phyloP scores from a whole-genome alignment of 2,888 invertebrate species.

The Hypselothyrea guttata region DNA sequence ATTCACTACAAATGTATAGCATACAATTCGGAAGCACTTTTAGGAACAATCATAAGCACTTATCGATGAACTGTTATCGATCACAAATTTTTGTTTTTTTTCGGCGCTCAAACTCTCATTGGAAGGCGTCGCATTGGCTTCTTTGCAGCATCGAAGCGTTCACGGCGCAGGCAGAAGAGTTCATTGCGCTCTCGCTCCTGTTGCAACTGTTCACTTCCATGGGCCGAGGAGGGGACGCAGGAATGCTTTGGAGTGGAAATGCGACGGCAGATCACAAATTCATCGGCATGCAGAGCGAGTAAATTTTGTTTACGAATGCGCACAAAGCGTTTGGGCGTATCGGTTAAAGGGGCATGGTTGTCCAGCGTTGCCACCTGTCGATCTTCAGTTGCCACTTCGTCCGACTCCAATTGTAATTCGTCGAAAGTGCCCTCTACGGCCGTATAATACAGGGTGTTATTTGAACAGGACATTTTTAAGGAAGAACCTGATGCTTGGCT shows the following conservation, averaged over 20 bases:
- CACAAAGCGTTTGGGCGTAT: slow-evolving; percentile 44
- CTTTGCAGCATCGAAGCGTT: slow-evolving; percentile 45
- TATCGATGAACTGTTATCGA: slow-evolving; percentile 21
- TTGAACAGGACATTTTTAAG: slow-evolving; percentile 40
- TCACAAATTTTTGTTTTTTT: slow-evolving; percentile 6
- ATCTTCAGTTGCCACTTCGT: background rate
- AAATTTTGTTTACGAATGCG: slow-evolving; percentile 52
- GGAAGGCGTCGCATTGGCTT: slow-evolving; percentile 43
- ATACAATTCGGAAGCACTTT: slow-evolving; percentile 58
- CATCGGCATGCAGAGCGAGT: slow-evolving; percentile 34
- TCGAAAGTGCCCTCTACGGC: slow-evolving; percentile 56
- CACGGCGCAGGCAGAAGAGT: slow-evolving; percentile 48
- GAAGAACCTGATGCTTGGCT: slow-evolving; percentile 43
- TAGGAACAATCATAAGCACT: slow-evolving; percentile 5
- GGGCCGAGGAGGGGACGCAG: slow-evolving; percentile 30
- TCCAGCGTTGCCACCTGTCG: slow-evolving; percentile 1
- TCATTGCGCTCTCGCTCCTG: slow-evolving; percentile 43
- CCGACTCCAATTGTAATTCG: slow-evolving; percentile 38
- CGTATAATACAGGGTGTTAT: slow-evolving; percentile 54
- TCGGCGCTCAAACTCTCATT: slow-evolving; percentile 36
- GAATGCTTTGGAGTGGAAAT: background rate
- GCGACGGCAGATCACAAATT: slow-evolving; percentile 52
- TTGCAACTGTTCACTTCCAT: slow-evolving; percentile 28
- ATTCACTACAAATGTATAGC: slow-evolving; percentile 36
- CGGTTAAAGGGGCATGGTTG: slow-evolving; percentile 16